Percentiles rank a stretch among this genome's conserved stretches.
Evolutionary conservation across 2,797 vertebrate species (phyloP).

Genomic region (Pachyuromys duprasi): DNA sequence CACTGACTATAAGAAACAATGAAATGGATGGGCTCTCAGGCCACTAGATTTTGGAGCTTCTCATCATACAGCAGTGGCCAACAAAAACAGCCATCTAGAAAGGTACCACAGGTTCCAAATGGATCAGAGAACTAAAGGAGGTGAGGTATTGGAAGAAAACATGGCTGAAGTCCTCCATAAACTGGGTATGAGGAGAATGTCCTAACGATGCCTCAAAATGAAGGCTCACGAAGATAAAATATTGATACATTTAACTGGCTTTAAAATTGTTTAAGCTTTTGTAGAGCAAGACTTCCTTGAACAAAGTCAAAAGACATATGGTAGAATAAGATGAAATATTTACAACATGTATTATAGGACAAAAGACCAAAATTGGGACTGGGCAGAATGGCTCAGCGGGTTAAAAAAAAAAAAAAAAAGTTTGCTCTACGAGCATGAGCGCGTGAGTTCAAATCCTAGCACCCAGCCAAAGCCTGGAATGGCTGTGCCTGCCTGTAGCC

Average conservation of each 20-base stretch:
- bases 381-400: not conserved
- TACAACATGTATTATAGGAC: not conserved
- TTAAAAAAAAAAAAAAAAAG: not conserved
- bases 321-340: constrained; percentile 1
- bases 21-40: not conserved
- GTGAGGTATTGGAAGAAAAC: not conserved
- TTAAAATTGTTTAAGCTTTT: not conserved
- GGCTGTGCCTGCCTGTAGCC: not conserved
- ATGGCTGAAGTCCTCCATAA: not conserved
- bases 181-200: not conserved
- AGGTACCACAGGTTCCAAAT: not conserved
- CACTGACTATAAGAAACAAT: not conserved
- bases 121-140: not conserved
- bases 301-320: constrained; percentile 24
- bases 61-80: not conserved
- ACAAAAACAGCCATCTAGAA: not conserved
- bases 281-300: not conserved
- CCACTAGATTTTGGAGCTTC: not conserved
- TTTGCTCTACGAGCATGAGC: not conserved
- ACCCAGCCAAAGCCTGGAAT: not conserved
- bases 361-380: not conserved
- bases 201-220: not conserved
- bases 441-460: not conserved
- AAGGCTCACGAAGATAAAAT: not conserved
- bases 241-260: not conserved